These are phyloP conservation scores for Macrobrachium nipponense DNA, from an alignment of 1,140 invertebrate species.

Conservation along the genomic window DNA sequence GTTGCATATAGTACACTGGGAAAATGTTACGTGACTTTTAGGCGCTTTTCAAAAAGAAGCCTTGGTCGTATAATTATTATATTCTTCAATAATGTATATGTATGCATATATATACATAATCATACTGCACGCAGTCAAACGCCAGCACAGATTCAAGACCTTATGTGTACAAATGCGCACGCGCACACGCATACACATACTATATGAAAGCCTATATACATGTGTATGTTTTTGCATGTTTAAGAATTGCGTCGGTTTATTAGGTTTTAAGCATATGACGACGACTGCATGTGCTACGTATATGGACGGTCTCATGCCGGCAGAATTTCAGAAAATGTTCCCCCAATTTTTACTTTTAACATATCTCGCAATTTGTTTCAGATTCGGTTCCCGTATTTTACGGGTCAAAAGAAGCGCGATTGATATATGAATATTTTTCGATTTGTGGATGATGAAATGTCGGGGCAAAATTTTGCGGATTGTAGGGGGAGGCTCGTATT, in stretches of 20 bases:
- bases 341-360: no score
- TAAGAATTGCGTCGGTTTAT: no score
- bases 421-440: neutral
- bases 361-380: neutral
- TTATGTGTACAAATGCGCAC: neutral
- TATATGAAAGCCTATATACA: neutral
- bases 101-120: neutral
- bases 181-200: conserved; percentile 10
- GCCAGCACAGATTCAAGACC: neutral
- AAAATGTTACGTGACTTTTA: no score
- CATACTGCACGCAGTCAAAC: neutral
- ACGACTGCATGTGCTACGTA: no score
- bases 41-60: no score
- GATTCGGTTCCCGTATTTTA: neutral
- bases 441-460: neutral
- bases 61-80: no score
- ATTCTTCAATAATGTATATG: no score
- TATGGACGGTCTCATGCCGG: no score
- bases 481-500: neutral
- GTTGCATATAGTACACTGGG: no score
- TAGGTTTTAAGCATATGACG: neutral
- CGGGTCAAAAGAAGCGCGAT: neutral
- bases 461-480: neutral
- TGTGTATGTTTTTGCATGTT: no score
- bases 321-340: no score